Base-by-base conservation (phyloP, 2,113 vertebrate species). In the Pelecanus crispus region DNA sequence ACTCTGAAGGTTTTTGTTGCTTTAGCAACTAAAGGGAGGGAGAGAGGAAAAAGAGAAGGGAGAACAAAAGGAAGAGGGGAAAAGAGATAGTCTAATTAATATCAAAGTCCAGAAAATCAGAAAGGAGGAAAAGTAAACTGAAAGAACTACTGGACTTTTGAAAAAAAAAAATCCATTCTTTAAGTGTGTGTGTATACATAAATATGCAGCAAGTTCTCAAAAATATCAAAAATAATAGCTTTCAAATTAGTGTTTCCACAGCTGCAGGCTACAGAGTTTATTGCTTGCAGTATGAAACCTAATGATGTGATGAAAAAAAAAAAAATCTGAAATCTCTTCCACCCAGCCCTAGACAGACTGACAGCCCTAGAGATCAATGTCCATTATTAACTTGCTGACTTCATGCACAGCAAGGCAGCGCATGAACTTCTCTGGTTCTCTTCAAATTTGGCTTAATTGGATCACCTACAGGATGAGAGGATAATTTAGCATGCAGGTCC, bases 391-490 rank as follows among this genome's bases (percentile, higher is more conserved):
- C 81, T 90, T 82, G 73, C 93, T 96, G 94, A 90, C 62, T 92
- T 80, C 79, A 92, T 58, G 79, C 36, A 50, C 91, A 95, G 71
- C 71, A 91, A 94, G 92, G 89, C 81, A 95, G 86, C 89, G 78
- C 58, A 82, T 73, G 67, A 91, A 91, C 95, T 92, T 91, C 89
- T 95, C 94, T 94, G 94, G 63, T 77, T 95, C 74, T 90, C 89
- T 94, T 95, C 95, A 96, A 83, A 94, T 91, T 90, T 91, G 71
- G 50, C 44, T 95, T 97, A 97, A 96, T 85, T 94, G 95, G 96
- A 95, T 95, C 90, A 97, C 96, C 87, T 86, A 95, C 87, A 94
- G 96, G 84, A 96, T 95, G 87, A 91, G 87, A 94, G 47, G 74
- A 9, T 95, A 82, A 94, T 97, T 97, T 66, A 87, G 62, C 79